Percentiles rank a stretch among this genome's conserved stretches.
Evolutionary conservation across 2,888 invertebrate genomes (phyloP).

Genomic region (Rhabditophanes sp.): DNA sequence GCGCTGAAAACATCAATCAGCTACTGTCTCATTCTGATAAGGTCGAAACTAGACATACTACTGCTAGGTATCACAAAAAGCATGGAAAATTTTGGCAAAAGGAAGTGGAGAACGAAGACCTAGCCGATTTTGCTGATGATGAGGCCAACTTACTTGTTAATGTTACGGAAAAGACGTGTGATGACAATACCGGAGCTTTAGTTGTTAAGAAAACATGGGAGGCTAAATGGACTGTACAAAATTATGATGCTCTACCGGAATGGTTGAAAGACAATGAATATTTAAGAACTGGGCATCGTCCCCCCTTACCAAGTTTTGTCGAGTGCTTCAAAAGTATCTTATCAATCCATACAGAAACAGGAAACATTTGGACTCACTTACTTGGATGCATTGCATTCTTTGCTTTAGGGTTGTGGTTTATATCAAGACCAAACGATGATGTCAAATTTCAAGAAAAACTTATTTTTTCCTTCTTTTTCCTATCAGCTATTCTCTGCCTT

Average conservation of each 20-base stretch:
- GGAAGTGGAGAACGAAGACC: slow-evolving; percentile 13
- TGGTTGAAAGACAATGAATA: slow-evolving; percentile 61
- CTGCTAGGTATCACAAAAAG: slow-evolving; percentile 21
- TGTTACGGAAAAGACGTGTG: slow-evolving; percentile 25
- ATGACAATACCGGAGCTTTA: slow-evolving; percentile 20
- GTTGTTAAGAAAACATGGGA: slow-evolving; percentile 24
- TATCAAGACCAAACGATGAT: too few relatives aligned
- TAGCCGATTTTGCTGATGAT: slow-evolving; percentile 11
- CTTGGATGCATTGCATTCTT: slow-evolving; percentile 47
- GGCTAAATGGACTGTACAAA: slow-evolving; percentile 46
- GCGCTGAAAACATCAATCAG: slow-evolving; percentile 1
- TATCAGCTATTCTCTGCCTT: slow-evolving; percentile 82
- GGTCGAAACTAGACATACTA: slow-evolving; percentile 8
- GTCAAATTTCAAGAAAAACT: slow-evolving; percentile 67
- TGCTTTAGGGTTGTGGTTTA: neutral
- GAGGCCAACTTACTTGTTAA: slow-evolving; percentile 19
- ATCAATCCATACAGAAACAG: slow-evolving; percentile 93
- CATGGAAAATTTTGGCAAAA: slow-evolving; percentile 29
- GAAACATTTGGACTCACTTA: slow-evolving; percentile 96
- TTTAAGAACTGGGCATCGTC: slow-evolving; percentile 66
- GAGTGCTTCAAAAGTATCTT: slow-evolving; percentile 98
- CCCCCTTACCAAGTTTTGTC: slow-evolving; percentile 82
- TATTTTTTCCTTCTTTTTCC: slow-evolving; percentile 85
- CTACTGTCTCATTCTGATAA: slow-evolving; percentile 1
- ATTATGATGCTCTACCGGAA: slow-evolving; percentile 66